phyloP scores from a whole-genome alignment of 2,113 vertebrate genomes.

The Empidonax alnorum region DNA sequence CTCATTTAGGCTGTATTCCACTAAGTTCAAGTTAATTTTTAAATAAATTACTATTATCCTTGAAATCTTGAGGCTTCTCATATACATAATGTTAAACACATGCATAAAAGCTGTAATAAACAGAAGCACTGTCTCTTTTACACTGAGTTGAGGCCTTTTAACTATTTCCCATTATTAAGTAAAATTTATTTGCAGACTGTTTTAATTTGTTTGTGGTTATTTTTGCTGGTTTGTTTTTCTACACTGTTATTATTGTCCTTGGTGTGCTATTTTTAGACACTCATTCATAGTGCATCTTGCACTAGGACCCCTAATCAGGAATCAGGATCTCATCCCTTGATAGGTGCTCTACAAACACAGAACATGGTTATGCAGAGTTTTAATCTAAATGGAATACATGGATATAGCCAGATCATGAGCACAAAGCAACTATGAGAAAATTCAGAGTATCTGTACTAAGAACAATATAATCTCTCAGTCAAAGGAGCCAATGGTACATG shows the following conservation, averaged over 20 bases:
- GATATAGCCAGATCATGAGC: not conserved
- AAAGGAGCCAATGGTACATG: not conserved
- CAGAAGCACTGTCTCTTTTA: not conserved
- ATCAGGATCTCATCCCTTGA: not conserved
- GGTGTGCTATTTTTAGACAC: not conserved
- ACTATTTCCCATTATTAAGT: not conserved
- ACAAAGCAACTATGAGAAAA: not conserved
- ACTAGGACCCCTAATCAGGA: not conserved
- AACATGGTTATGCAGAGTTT: not conserved
- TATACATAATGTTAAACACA: not conserved
- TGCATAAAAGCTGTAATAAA: not conserved
- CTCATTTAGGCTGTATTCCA: constrained; percentile 17
- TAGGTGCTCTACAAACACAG: not conserved
- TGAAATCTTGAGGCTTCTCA: constrained; percentile 8
- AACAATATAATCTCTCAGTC: not conserved
- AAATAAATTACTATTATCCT: constrained; percentile 27
- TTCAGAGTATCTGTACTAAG: not conserved
- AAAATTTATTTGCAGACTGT: not conserved
- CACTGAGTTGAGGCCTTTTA: not conserved
- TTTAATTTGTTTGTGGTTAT: rapidly evolving
- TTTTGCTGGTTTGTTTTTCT: too few species aligned
- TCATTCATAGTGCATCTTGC: not conserved
- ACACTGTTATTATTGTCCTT: not conserved
- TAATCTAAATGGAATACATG: not conserved
- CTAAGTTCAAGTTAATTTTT: constrained; percentile 32